Base-by-base conservation (phyloP, 1,140 invertebrate species). In the Yoshiicerus persimilis region DNA sequence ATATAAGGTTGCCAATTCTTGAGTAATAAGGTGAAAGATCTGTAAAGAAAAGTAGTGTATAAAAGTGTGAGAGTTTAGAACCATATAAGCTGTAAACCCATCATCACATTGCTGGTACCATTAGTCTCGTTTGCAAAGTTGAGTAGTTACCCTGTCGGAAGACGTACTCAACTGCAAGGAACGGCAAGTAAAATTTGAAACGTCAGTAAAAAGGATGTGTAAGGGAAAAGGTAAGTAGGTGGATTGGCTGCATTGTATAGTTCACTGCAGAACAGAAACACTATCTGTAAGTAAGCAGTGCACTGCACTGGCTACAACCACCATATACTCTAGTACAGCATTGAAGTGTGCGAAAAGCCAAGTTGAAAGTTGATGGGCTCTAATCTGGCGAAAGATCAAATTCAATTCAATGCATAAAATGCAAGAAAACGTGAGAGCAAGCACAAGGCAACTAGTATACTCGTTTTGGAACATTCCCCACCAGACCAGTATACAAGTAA, bases 321-420 rank as follows among this genome's bases (percentile, higher is more conserved):
- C 4, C 3, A 70, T 30, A 27, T 70, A 64, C 23, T 25, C n/a
- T 64, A 25, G n/a, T 13, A 32, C 27, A 30, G n/a, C n/a, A 27
- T 25, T 10, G n/a, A 16, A 70, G 25, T 70, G 23, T 70, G 25
- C 66, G 66, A 70, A 70, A 70, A 70, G 66, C 66, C 66, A 70
- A 70, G 75, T 36, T 70, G 75, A 80, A 80, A 80, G 75, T 80
- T 80, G 75, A 80, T 80, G 75, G 75, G 75, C 32, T 80, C 75
- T 80, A 80, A 80, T 80, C 75, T 80, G 75, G 75, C 75, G 75
- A 80, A 32, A 80, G 75, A 80, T 80, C 75, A 80, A 80, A 80
- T 80, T 80, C 75, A 80, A 80, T 80, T 80, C 75, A 80, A 84
- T 47, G 83, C 83, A 84, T 47, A 84, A 84, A 84, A 47, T 84